A percentile compares a stretch with the other conserved stretches of the same genome.
Evolutionary conservation across 2,113 vertebrate genomes (phyloP).

Genomic region (Cyphomyrus plagiostoma): DNA sequence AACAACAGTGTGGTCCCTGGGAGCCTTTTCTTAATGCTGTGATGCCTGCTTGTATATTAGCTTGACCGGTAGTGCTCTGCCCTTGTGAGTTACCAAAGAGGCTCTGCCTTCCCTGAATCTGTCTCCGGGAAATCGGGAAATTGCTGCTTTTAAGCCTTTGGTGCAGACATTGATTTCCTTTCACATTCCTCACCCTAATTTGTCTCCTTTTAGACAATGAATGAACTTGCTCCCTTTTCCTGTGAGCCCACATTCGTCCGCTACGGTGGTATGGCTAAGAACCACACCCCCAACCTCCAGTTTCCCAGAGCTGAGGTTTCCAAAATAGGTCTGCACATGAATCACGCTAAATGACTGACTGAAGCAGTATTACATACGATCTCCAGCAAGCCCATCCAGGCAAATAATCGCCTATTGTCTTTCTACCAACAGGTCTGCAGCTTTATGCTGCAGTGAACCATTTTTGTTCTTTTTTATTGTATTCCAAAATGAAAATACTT

Average conservation of each 20-base stretch:
- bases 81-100: background rate
- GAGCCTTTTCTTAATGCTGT: background rate
- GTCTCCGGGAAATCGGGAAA: background rate
- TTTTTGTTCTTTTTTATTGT: background rate
- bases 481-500: conserved; percentile 7
- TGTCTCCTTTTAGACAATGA: conserved; percentile 7
- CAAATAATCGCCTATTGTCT: background rate
- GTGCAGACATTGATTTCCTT: conserved; percentile 5
- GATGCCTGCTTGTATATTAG: background rate
- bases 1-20: background rate
- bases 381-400: background rate
- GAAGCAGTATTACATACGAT: background rate
- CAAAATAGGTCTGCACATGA: conserved; percentile 1
- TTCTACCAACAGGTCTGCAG: background rate
- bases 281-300: background rate
- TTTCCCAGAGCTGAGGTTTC: background rate
- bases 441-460: background rate
- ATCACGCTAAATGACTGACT: conserved; percentile 6
- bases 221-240: background rate
- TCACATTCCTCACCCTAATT: conserved; percentile 1
- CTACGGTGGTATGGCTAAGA: background rate
- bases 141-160: background rate
- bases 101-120: background rate
- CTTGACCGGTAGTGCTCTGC: background rate
- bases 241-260: background rate